These are phyloP conservation scores for Pinna nobilis DNA, from an alignment of 1,140 invertebrate genomes.

Conservation along the genomic window DNA sequence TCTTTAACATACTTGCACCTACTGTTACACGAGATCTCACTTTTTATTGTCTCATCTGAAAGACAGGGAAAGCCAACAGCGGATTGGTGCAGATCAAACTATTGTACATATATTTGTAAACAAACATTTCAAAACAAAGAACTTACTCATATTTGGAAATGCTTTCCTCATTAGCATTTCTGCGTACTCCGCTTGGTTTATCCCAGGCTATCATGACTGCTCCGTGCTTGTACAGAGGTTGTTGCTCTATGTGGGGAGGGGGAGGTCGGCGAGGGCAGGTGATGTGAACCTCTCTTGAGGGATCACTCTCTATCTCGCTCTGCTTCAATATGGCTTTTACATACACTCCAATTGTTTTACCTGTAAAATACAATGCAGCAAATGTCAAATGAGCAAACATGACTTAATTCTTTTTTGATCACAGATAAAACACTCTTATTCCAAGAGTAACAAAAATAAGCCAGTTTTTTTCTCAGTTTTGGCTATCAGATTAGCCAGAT, in stretches of 20 bases:
- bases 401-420: no score
- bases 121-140: background rate
- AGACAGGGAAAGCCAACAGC: no score
- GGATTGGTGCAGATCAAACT: no score
- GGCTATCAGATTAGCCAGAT: no score
- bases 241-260: slow-evolving; percentile 63
- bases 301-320: slow-evolving; percentile 66
- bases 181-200: slow-evolving; percentile 58
- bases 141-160: slow-evolving; percentile 68
- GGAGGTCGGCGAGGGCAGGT: slow-evolving; percentile 69
- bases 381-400: background rate
- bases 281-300: slow-evolving; percentile 65
- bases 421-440: no score
- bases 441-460: no score
- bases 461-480: no score
- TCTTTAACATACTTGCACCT: no score
- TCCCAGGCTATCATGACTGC: slow-evolving; percentile 72
- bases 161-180: slow-evolving; percentile 59
- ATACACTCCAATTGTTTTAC: slow-evolving; percentile 66
- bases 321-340: slow-evolving; percentile 66
- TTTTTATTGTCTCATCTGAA: no score
- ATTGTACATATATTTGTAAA: no score
- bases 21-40: no score
- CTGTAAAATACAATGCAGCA: slow-evolving; percentile 36
- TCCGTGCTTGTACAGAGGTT: slow-evolving; percentile 70